These are phyloP conservation scores for Drosophila mulleri DNA, from an alignment of 2,888 invertebrate genomes.

Conservation along the genomic window DNA sequence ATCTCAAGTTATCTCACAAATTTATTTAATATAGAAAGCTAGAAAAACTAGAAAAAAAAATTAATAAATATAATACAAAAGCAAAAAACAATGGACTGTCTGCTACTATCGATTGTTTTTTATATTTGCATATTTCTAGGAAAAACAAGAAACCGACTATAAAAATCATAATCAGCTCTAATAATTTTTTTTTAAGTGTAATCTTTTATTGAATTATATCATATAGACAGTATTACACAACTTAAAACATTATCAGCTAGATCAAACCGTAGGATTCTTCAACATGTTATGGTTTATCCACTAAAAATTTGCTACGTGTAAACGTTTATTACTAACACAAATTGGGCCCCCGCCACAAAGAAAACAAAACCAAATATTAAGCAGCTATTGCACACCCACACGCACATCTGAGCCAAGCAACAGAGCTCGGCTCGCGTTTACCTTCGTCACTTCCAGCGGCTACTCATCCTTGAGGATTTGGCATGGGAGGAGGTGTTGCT, in stretches of 20 bases:
- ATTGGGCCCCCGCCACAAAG: too few relatives aligned
- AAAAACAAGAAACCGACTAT: too few relatives aligned
- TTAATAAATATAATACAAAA: too few relatives aligned
- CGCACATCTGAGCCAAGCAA: neutral
- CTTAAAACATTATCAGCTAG: neutral
- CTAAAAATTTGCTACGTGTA: neutral
- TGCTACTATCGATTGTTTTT: too few relatives aligned
- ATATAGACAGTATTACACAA: neutral
- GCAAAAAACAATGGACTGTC: too few relatives aligned
- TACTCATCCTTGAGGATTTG: slow-evolving; percentile 67
- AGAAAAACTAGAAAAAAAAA: too few relatives aligned
- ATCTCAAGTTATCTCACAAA: too few relatives aligned
- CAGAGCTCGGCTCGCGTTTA: slow-evolving; percentile 16
- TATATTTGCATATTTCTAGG: too few relatives aligned
- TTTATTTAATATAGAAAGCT: too few relatives aligned
- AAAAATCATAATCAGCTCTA: too few relatives aligned
- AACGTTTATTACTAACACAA: neutral
- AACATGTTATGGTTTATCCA: neutral
- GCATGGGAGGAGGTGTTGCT: slow-evolving; percentile 42
- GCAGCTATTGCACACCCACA: neutral
- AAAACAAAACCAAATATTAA: neutral
- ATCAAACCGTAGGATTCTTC: neutral
- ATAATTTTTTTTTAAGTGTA: neutral
- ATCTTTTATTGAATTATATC: neutral
- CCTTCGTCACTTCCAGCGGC: slow-evolving; percentile 82